Percentiles rank a stretch among this genome's conserved stretches.
Conservation (phyloP, 2,888 invertebrate species). For the Aporophyla nigra region DNA sequence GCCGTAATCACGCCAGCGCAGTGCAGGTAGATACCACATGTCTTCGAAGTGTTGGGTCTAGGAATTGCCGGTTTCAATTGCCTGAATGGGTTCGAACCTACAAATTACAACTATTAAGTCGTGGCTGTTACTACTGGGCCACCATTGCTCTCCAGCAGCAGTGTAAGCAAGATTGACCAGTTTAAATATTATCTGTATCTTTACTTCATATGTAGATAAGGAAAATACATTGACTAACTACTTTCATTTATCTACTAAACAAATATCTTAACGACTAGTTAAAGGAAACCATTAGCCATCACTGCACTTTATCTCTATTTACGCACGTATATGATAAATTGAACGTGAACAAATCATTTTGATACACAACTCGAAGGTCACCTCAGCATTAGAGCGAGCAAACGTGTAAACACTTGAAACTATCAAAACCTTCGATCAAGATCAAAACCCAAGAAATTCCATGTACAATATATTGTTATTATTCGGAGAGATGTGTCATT, state of each 20-base stretch:
- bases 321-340: constrained; percentile 39
- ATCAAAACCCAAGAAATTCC: constrained; percentile 43
- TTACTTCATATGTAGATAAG: background rate
- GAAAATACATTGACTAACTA: background rate
- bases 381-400: constrained; percentile 25
- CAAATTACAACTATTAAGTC: too few relatives aligned
- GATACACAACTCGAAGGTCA: constrained; percentile 35
- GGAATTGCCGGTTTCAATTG: too few relatives aligned
- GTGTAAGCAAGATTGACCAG: background rate
- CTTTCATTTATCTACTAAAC: constrained; percentile 11
- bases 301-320: constrained; percentile 54
- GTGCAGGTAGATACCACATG: too few relatives aligned
- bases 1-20: too few relatives aligned
- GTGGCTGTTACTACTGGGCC: too few relatives aligned
- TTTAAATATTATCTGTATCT: background rate
- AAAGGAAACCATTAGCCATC: constrained; percentile 21
- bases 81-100: too few relatives aligned
- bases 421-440: too few relatives aligned
- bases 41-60: too few relatives aligned
- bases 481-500: constrained; percentile 25
- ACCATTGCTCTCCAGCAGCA: too few relatives aligned
- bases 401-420: constrained; percentile 52
- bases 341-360: constrained; percentile 43
- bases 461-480: background rate
- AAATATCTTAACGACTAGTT: constrained; percentile 14